These are phyloP conservation scores for Sebastes variabilis DNA, from an alignment of 2,797 vertebrate species.

Conservation along the genomic window DNA sequence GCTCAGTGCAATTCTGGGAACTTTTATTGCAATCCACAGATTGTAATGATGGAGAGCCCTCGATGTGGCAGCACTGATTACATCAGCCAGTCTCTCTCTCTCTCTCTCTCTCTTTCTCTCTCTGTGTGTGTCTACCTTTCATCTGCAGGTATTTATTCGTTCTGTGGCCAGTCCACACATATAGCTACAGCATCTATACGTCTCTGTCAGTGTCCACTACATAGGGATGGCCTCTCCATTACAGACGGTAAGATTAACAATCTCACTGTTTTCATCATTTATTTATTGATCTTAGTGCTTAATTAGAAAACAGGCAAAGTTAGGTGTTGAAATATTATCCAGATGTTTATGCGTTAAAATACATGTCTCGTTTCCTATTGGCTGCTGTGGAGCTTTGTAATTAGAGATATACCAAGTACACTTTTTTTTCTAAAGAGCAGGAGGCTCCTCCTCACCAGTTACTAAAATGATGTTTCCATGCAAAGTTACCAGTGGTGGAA, in stretches of 20 bases:
- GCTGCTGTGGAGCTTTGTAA: background rate
- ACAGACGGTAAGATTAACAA: constrained; percentile 60
- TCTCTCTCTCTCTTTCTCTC: constrained; percentile 1
- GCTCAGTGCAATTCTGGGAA: constrained; percentile 72
- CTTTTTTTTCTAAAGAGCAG: background rate
- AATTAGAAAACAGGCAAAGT: constrained; percentile 12
- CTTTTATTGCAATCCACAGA: constrained; percentile 74
- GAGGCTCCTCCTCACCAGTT: constrained; percentile 11
- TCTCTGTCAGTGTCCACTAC: constrained; percentile 54
- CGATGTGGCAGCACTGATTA: constrained; percentile 74
- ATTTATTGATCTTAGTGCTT: constrained; percentile 16
- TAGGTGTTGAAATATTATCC: background rate
- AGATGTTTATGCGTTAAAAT: constrained; percentile 30
- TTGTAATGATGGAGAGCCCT: constrained; percentile 81
- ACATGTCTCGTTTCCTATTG: constrained; percentile 15
- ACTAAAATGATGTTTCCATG: background rate
- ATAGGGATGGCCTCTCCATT: constrained; percentile 20
- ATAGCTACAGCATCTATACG: constrained; percentile 75
- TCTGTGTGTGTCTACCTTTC: constrained; percentile 76
- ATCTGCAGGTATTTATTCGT: constrained; percentile 80
- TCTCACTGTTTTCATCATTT: constrained; percentile 27
- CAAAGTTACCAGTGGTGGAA: background rate
- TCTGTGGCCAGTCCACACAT: constrained; percentile 74
- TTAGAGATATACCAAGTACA: constrained; percentile 2
- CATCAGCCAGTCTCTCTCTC: constrained; percentile 68